Percentiles rank a stretch among this genome's conserved stretches.
Evolutionary conservation across 1,140 invertebrate genomes (phyloP).

Genomic region (Nasonia vitripennis): DNA sequence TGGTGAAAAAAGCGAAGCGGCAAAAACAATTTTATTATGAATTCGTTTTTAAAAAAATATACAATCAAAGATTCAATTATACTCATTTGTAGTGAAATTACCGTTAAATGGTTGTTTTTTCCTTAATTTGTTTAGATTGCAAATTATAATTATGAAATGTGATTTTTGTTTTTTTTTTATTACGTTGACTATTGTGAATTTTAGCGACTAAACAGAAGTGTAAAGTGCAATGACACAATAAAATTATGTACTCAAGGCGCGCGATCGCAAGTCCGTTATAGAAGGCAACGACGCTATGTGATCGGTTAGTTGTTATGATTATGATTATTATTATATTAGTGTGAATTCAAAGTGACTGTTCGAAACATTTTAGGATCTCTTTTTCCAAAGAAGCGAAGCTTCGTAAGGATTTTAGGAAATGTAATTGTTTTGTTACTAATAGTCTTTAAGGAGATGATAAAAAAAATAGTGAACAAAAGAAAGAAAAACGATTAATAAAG

Average conservation of each 20-base stretch:
- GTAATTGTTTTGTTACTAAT: slow-evolving; percentile 47
- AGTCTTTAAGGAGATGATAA: slow-evolving; percentile 35
- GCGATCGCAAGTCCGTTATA: slow-evolving; percentile 42
- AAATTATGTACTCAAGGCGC: slow-evolving; percentile 47
- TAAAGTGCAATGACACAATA: slow-evolving; percentile 49
- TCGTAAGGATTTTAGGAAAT: slow-evolving; percentile 48
- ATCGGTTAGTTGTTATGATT: slow-evolving; percentile 38
- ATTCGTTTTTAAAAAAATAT: not conserved
- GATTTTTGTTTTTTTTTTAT: not conserved
- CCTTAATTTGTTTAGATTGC: slow-evolving; percentile 21
- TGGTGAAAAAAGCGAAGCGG: slow-evolving; percentile 1
- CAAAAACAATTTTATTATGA: slow-evolving; percentile 8
- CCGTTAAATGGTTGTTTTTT: not conserved
- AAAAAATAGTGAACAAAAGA: slow-evolving; percentile 37
- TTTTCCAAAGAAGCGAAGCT: slow-evolving; percentile 52
- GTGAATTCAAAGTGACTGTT: slow-evolving; percentile 44
- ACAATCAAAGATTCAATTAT: not conserved
- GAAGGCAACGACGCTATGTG: slow-evolving; percentile 47
- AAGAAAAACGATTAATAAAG: slow-evolving; percentile 7
- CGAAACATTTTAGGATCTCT: slow-evolving; percentile 50
- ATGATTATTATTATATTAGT: slow-evolving; percentile 46
- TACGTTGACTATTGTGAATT: slow-evolving; percentile 27
- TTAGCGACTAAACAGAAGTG: slow-evolving; percentile 16
- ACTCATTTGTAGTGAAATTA: slow-evolving; percentile 14
- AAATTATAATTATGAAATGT: not conserved